Evolutionary conservation across 2,113 vertebrate genomes (phyloP), one percentile per base, ranked within the genome.

Genomic region (Canis aureus): DNA sequence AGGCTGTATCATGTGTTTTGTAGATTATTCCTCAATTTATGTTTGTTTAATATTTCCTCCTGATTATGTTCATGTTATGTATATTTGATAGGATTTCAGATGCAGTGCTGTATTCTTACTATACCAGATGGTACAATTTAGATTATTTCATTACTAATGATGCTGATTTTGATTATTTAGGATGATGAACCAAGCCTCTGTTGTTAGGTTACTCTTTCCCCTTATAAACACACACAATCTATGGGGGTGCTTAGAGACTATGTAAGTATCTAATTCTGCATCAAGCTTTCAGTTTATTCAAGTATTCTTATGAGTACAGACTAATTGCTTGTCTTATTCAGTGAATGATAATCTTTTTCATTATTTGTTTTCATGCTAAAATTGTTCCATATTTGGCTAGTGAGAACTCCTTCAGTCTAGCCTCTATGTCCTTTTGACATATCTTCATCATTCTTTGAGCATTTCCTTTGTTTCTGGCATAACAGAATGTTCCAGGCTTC

Each of bases 231-330:
- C 17, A 67, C 29, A 85, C 25, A 32, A 22, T 78, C 6, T 82
- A 22, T 90, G 81, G 17, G 5, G 8, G 3, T 80, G 29, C 27
- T 66, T 81, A 86, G 73, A 86, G 29, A 49, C 55, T 57, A 11
- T 83, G 49, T 51, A 60, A 76, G 53, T 90, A 79, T 35, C 64
- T 22, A 6, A 5, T 81, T 86, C 16, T 38, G 49, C 7, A 32
- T 74, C 17, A 81, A 43, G 49, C 16, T 94, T 94, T 91, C 29
- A 80, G 57, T 94, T 94, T 89, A 51, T 76, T 84, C 66, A 89
- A 22, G 2, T 76, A 51, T 88, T 82, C 27, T 53, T 78, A 0
- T 88, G 90, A 57, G n/a, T 74, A 74, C 3, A 74, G 57, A 66
- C 49, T 66, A 69, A 43, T 62, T 27, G 27, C 74, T 74, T 96